A percentile compares a stretch with the other conserved stretches of the same genome.
Conservation (phyloP, 2,888 invertebrate genomes). For the Tetragonisca angustula region DNA sequence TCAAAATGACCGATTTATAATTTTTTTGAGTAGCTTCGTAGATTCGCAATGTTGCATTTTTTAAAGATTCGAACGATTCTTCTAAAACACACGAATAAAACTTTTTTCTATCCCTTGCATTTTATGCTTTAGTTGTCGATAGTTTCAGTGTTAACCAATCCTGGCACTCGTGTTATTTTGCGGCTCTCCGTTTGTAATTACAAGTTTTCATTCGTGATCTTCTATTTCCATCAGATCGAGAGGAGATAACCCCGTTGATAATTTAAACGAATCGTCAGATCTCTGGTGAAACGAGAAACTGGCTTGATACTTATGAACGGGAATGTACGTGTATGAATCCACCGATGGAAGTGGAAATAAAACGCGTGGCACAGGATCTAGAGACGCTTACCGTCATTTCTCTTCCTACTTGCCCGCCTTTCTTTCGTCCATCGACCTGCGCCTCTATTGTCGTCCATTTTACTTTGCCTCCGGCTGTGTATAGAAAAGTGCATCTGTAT, state of each 20-base stretch:
- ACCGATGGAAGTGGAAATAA: constrained; percentile 32
- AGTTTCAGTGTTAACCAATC: too few relatives aligned
- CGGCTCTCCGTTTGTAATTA: too few relatives aligned
- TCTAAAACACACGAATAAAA: too few relatives aligned
- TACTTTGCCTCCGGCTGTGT: constrained; percentile 13
- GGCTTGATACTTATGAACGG: neutral
- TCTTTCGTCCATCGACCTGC: constrained; percentile 47
- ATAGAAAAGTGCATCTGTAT: constrained; percentile 15
- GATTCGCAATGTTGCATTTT: too few relatives aligned
- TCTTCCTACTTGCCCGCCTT: constrained; percentile 38
- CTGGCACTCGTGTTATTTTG: too few relatives aligned
- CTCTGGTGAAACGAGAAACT: neutral
- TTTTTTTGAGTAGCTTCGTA: too few relatives aligned
- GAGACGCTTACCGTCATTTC: constrained; percentile 54
- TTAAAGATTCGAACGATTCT: too few relatives aligned
- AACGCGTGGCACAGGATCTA: constrained; percentile 48
- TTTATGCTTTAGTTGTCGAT: too few relatives aligned
- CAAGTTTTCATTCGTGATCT: too few relatives aligned
- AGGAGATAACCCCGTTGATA: neutral
- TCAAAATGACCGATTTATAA: too few relatives aligned
- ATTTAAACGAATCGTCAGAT: neutral
- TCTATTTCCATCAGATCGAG: too few relatives aligned
- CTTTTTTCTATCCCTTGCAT: too few relatives aligned
- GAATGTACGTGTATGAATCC: constrained; percentile 25
- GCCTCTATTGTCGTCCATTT: constrained; percentile 34